These are phyloP conservation scores for Dolichotis patagonum DNA, from an alignment of 2,113 vertebrate genomes.

Conservation along the genomic window DNA sequence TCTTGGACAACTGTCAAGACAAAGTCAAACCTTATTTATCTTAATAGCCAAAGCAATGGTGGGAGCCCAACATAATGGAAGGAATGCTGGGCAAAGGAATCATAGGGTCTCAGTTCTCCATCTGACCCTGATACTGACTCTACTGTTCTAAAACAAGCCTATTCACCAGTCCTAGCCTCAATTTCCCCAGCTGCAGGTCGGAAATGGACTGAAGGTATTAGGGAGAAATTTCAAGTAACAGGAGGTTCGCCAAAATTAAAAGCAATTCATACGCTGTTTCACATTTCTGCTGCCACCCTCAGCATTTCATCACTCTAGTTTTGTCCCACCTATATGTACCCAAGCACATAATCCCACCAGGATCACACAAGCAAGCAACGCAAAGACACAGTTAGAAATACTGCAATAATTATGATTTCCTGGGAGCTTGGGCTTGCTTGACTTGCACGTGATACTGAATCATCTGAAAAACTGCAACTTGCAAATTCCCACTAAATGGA, in stretches of 20 bases:
- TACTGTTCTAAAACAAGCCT: background rate
- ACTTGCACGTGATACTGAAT: background rate
- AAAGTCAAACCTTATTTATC: conserved; percentile 73
- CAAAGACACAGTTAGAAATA: background rate
- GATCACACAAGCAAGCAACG: background rate
- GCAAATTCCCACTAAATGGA: background rate
- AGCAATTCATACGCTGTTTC: background rate
- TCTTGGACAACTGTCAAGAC: conserved; percentile 66
- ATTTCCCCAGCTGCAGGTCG: background rate
- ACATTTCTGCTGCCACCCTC: background rate
- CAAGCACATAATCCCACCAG: background rate
- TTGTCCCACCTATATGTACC: background rate
- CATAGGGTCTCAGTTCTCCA: background rate
- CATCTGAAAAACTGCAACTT: conserved; percentile 18
- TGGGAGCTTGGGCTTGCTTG: background rate
- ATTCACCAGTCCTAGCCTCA: background rate
- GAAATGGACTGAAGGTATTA: background rate
- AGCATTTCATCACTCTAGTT: background rate
- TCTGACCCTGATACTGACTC: background rate
- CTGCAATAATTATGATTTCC: background rate
- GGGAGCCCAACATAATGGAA: background rate
- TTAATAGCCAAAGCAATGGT: conserved; percentile 9
- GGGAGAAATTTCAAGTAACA: conserved; percentile 13
- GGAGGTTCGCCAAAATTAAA: background rate
- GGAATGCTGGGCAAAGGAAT: background rate